Evolutionary conservation across 2,113 vertebrate species (phyloP).

Genomic region (Ancistrus triradiatus): DNA sequence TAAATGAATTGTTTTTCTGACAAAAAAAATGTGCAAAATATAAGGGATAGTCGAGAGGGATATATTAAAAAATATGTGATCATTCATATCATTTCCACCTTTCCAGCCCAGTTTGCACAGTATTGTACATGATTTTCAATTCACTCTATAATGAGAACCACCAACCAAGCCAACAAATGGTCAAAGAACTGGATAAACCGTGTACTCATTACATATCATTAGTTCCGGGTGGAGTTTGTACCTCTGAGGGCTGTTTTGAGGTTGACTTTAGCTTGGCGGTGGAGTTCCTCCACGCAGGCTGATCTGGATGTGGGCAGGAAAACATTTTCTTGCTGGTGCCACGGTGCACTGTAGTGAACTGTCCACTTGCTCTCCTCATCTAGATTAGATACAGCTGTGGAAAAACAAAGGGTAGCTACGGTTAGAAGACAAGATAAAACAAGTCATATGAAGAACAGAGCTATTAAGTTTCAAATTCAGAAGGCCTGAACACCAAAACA

Average conservation of each 20-base stretch:
- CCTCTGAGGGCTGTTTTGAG: constrained; percentile 94
- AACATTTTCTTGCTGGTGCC: constrained; percentile 97
- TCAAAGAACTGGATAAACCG: too few relatives aligned
- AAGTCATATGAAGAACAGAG: not conserved
- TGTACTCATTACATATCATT: too few relatives aligned
- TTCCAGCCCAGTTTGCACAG: too few relatives aligned
- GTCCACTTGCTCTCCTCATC: constrained; percentile 97
- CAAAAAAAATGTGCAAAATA: too few relatives aligned
- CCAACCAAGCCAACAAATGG: too few relatives aligned
- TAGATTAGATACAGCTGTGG: constrained; percentile 90
- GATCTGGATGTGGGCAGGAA: constrained; percentile 86
- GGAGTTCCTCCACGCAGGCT: constrained; percentile 89
- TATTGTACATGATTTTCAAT: too few relatives aligned
- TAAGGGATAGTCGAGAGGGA: too few relatives aligned
- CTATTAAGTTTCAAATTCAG: too few relatives aligned
- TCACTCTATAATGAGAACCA: too few relatives aligned
- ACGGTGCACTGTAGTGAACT: constrained; percentile 90
- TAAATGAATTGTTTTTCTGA: too few relatives aligned
- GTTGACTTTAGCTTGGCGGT: constrained; percentile 94
- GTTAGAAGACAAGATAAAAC: not conserved
- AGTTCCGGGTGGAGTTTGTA: constrained; percentile 66
- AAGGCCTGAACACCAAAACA: not conserved
- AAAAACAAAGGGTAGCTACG: not conserved
- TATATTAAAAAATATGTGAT: too few relatives aligned
- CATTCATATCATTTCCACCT: too few relatives aligned